These are phyloP conservation scores for Cygnus buccinator DNA, from an alignment of 2,113 vertebrate genomes.

Conservation along the genomic window DNA sequence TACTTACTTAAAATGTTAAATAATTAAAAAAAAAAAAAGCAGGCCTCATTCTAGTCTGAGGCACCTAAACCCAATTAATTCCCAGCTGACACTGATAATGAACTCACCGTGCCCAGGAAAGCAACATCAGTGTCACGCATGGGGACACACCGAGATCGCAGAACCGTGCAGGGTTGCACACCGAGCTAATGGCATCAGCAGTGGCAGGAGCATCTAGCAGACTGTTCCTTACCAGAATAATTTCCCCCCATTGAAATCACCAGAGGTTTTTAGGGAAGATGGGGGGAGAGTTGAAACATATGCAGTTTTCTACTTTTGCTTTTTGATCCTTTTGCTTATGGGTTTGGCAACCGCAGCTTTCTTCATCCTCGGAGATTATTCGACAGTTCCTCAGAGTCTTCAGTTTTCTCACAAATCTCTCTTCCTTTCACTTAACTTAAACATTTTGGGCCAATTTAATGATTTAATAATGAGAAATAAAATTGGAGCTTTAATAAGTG, in stretches of 20 bases:
- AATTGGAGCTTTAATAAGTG: constrained; percentile 73
- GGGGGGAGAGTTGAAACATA: not conserved
- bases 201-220: not conserved
- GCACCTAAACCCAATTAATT: not conserved
- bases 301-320: not conserved
- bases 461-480: constrained; percentile 80
- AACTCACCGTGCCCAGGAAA: accelerated
- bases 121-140: not conserved
- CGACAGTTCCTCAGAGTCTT: constrained; percentile 66
- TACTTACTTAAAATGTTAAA: not conserved
- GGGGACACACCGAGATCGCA: accelerated
- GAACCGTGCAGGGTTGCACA: not conserved
- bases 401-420: constrained; percentile 75
- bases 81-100: not conserved
- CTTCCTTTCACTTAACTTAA: constrained; percentile 76
- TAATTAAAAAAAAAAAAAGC: too few species aligned
- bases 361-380: constrained; percentile 69
- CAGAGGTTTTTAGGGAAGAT: not conserved
- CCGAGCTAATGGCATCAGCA: not conserved
- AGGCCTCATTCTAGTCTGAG: not conserved
- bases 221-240: not conserved
- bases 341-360: constrained; percentile 56
- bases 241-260: constrained; percentile 5
- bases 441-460: constrained; percentile 76
- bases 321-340: constrained; percentile 45